Conservation (phyloP, 2,113 vertebrate species). For the Mobula birostris region DNA sequence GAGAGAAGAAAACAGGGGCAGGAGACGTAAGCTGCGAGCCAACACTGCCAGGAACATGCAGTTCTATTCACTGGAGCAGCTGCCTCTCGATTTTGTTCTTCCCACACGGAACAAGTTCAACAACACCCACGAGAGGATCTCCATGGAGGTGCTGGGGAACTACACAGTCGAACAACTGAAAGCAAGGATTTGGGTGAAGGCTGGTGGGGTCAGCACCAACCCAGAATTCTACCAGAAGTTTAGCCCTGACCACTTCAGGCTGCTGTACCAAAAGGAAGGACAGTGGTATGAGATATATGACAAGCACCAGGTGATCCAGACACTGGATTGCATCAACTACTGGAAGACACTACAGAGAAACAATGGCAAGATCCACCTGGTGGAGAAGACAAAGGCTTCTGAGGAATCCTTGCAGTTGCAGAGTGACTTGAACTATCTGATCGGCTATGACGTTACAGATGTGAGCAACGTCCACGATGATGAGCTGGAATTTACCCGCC, state of each 20-base stretch:
- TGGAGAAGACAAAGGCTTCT: slow-evolving; percentile 60
- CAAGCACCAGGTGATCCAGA: slow-evolving; percentile 91
- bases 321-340: slow-evolving; percentile 86
- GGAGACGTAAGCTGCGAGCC: slow-evolving; percentile 84
- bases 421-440: slow-evolving; percentile 76
- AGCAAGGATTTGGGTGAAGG: slow-evolving; percentile 85
- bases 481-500: slow-evolving; percentile 89
- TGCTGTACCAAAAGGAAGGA: slow-evolving; percentile 94
- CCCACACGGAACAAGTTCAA: slow-evolving; percentile 68
- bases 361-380: slow-evolving; percentile 79
- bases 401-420: slow-evolving; percentile 79
- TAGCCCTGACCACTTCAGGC: slow-evolving; percentile 79
- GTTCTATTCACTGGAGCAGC: slow-evolving; percentile 69
- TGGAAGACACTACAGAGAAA: slow-evolving; percentile 83
- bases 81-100: slow-evolving; percentile 80
- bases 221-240: slow-evolving; percentile 79
- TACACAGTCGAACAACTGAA: slow-evolving; percentile 93
- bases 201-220: slow-evolving; percentile 67
- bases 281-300: slow-evolving; percentile 96
- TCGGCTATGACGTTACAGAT: slow-evolving; percentile 91
- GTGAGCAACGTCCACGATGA: slow-evolving; percentile 94
- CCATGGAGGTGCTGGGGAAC: slow-evolving; percentile 77
- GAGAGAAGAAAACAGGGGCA: slow-evolving; percentile 68
- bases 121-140: slow-evolving; percentile 58
- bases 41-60: slow-evolving; percentile 52